Evolutionary conservation across 2,797 vertebrate genomes (phyloP).

Genomic region (Xerus rutilus): DNA sequence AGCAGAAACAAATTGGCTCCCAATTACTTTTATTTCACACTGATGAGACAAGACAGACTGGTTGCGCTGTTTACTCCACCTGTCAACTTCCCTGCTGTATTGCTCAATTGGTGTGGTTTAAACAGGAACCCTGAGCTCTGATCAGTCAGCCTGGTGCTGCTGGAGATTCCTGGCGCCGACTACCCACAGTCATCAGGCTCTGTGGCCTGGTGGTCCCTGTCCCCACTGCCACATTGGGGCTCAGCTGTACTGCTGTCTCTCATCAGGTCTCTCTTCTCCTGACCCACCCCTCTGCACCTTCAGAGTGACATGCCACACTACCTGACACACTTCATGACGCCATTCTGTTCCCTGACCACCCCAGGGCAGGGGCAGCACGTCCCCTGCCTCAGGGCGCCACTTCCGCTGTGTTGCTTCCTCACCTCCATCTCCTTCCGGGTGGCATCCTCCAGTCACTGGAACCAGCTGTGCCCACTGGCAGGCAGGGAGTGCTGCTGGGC

Average conservation of each 20-base stretch:
- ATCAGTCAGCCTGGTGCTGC: background rate
- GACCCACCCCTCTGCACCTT: background rate
- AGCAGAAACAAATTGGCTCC: constrained; percentile 78
- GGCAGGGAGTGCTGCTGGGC: background rate
- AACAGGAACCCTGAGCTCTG: constrained; percentile 68
- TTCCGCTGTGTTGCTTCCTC: background rate
- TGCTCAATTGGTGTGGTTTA: constrained; percentile 79
- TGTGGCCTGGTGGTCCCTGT: background rate
- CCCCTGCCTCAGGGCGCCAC: too few species aligned
- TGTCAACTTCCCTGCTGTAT: constrained; percentile 64
- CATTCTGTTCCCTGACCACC: too few species aligned
- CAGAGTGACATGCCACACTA: too few species aligned
- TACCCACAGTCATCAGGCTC: background rate
- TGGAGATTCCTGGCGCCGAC: rapidly evolving
- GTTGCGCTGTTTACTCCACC: constrained; percentile 74
- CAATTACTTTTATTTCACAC: constrained; percentile 78
- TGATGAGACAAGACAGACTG: constrained; percentile 81
- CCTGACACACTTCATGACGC: background rate
- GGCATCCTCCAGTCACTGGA: background rate
- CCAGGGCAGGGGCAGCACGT: rapidly evolving
- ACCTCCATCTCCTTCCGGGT: background rate
- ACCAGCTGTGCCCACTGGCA: background rate
- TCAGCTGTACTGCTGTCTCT: background rate
- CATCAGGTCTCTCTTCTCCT: background rate
- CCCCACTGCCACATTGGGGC: too few species aligned